Evolutionary conservation across 1,140 invertebrate species (phyloP), one percentile per base, ranked within the genome.

Genomic region (Procambarus clarkii): DNA sequence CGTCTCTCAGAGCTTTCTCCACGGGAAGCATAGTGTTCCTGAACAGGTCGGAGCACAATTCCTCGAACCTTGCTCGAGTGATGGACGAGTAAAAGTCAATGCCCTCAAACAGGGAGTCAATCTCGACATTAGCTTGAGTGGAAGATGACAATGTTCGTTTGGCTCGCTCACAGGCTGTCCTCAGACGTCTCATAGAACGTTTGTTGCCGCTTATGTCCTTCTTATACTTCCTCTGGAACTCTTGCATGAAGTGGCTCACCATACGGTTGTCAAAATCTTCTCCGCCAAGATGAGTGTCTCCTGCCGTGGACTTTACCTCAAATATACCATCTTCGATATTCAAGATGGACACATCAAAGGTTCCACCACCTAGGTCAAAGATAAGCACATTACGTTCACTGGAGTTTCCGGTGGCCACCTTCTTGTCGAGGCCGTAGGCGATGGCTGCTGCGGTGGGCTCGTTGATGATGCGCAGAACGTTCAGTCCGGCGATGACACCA

Each of bases 301-400:
- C 54, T 24, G 80, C 80, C 21, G 54, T 64, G 2, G 80, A 83
- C 58, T 83, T 83, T 0, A 83, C 80, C 80, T 83, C 80, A 83
- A 83, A 83, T 44, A 83, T 50, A 24, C 80, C 80, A 21, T 60
- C 50, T 24, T 83, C 80, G 18, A 83, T 83, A n/a, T 21, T 83
- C n/a, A 83, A n/a, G 21, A 83, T 34, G 2, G 80, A 83, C 48
- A 83, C 80, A 24, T 83, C 80, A 24, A 83, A 83, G 45, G 77
- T 79, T 79, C 77, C 77, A 54, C 77, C 77, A 9, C 77, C 77
- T 45, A 79, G 77, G 77, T 83, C 80, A 64, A 83, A 83, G 58
- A 83, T 83, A 54, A 83, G 80, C 1, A 83, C 80, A n/a, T 83
- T 83, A 21, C 80, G 80, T 95, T 98, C 98, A 0, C 96, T 24